These are phyloP conservation scores for Nesoenas mayeri DNA, from an alignment of 2,113 vertebrate genomes.

Conservation along the genomic window DNA sequence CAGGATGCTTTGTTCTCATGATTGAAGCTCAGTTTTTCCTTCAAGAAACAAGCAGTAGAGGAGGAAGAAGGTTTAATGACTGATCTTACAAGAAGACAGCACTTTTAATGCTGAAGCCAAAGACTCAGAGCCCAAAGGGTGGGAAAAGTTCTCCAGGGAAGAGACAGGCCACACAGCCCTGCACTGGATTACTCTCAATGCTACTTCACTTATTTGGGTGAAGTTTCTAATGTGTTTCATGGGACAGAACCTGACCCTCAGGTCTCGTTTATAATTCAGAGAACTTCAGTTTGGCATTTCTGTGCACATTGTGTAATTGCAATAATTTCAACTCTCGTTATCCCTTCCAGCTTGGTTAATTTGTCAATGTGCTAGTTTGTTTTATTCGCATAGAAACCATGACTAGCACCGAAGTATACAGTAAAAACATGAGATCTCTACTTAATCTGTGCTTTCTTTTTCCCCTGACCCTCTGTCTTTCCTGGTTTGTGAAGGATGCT, in stretches of 20 bases:
- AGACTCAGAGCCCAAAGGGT: neutral
- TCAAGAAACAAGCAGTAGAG: neutral
- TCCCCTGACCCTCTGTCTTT: neutral
- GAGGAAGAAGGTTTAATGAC: neutral
- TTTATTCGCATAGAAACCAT: neutral
- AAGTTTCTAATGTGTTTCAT: slow-evolving; percentile 9
- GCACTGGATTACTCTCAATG: neutral
- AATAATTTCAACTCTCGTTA: slow-evolving; percentile 46
- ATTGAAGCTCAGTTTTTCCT: neutral
- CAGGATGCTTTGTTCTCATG: neutral
- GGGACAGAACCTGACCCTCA: slow-evolving; percentile 31
- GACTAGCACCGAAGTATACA: slow-evolving; percentile 15
- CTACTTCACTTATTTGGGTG: neutral
- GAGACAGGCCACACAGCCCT: neutral
- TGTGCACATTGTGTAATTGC: slow-evolving; percentile 24
- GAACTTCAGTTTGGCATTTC: slow-evolving; percentile 10
- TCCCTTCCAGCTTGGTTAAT: slow-evolving; percentile 30
- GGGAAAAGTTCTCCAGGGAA: neutral
- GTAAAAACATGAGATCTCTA: neutral
- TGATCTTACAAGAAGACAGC: neutral
- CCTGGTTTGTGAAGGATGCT: neutral
- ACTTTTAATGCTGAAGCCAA: slow-evolving; percentile 3
- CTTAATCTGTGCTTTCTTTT: slow-evolving; percentile 1
- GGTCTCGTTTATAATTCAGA: slow-evolving; percentile 47
- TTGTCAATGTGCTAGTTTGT: slow-evolving; percentile 19